Conservation (phyloP, 37 sponge, comb jelly and placozoan genomes). For the Diacarnus erythraeanus region DNA sequence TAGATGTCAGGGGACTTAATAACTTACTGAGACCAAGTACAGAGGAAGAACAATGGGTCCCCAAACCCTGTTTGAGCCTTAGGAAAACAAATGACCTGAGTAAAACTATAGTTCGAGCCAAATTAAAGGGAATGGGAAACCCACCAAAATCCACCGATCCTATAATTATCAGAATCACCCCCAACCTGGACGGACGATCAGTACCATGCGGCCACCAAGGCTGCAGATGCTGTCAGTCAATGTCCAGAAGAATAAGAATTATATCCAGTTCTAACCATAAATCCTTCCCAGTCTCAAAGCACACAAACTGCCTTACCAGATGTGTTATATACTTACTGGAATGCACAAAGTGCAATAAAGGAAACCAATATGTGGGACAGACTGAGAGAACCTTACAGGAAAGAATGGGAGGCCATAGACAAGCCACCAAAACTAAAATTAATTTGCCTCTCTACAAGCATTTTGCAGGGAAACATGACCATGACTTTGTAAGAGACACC, state of each 20-base stretch:
- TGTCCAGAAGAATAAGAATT: not conserved
- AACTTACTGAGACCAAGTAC: too few relatives aligned
- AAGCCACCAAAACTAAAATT: too few relatives aligned
- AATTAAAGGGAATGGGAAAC: not conserved
- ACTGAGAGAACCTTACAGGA: not conserved
- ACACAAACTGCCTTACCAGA: not conserved
- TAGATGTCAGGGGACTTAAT: too few relatives aligned
- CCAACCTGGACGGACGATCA: not conserved
- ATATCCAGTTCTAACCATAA: not conserved
- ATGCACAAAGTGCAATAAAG: not conserved
- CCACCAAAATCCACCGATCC: not conserved
- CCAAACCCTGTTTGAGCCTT: not conserved
- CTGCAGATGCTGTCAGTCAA: not conserved
- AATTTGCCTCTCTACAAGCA: too few relatives aligned
- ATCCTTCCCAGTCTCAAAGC: not conserved
- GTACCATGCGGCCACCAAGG: not conserved
- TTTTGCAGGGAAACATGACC: too few relatives aligned
- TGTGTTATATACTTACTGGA: not conserved
- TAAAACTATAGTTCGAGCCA: not conserved
- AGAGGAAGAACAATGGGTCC: not conserved
- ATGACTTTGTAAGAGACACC: too few relatives aligned
- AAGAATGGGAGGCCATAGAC: not conserved
- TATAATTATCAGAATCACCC: not conserved
- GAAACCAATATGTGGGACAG: not conserved
- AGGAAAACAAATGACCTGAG: too few relatives aligned